A percentile compares a stretch with the other conserved stretches of the same genome.
phyloP scores from a whole-genome alignment of 2,797 vertebrate genomes.

The Centroberyx gerrardi region DNA sequence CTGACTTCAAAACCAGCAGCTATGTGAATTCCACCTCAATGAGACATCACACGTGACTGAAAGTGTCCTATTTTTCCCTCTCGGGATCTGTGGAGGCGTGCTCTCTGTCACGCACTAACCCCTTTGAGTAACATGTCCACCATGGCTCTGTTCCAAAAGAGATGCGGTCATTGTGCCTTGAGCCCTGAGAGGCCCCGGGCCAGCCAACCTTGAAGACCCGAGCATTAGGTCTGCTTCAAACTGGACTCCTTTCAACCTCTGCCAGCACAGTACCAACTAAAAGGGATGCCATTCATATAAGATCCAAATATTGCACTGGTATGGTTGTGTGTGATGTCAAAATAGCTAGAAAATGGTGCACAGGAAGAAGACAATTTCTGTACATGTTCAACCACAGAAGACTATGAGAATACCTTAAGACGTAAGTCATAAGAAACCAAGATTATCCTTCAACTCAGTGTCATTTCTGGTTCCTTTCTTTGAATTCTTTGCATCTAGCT shows the following conservation, averaged over 20 bases:
- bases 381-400: background rate
- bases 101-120: conserved; percentile 63
- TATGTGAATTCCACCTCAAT: conserved; percentile 69
- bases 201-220: conserved; percentile 77
- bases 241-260: conserved; percentile 69
- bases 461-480: conserved; percentile 14
- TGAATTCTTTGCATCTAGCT: conserved; percentile 26
- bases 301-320: conserved; percentile 50
- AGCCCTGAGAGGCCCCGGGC: conserved; percentile 70
- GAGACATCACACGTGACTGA: conserved; percentile 63
- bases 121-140: conserved; percentile 75
- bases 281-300: conserved; percentile 63
- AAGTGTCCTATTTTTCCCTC: conserved; percentile 68
- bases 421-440: background rate
- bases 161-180: conserved; percentile 73
- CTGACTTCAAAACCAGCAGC: conserved; percentile 62
- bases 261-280: conserved; percentile 58
- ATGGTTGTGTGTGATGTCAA: conserved; percentile 36
- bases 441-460: conserved; percentile 20
- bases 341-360: conserved; percentile 38
- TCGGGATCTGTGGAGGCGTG: conserved; percentile 71
- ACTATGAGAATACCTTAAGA: conserved; percentile 6
- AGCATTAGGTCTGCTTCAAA: conserved; percentile 72
- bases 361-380: conserved; percentile 10
- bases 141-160: conserved; percentile 61